These are phyloP conservation scores for Geophilus truncorum DNA, from an alignment of 2,888 invertebrate species.

Conservation along the genomic window DNA sequence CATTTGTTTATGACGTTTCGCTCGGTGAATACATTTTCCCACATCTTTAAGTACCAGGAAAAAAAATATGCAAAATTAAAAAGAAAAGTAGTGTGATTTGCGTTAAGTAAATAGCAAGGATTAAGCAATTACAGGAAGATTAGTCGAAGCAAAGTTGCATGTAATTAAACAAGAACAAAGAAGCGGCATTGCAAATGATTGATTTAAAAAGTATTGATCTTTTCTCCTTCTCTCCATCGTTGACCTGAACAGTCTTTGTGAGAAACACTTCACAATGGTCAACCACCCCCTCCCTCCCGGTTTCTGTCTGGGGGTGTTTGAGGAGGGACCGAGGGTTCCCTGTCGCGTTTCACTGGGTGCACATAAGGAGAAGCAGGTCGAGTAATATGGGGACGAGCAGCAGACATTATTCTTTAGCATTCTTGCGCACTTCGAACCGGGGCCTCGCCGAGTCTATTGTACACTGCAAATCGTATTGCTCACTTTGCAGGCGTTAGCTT, in stretches of 20 bases:
- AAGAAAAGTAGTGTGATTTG: too few relatives aligned
- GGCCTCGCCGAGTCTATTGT: conserved; percentile 3
- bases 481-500: conserved; percentile 5
- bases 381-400: conserved; percentile 9
- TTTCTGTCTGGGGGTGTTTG: conserved; percentile 10
- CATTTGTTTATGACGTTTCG: conserved; percentile 7
- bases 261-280: not conserved
- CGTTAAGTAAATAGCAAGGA: too few relatives aligned
- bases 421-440: not conserved
- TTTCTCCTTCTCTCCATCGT: conserved; percentile 11
- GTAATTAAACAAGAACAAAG: conserved; percentile 7
- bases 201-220: conserved; percentile 18
- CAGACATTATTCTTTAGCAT: conserved; percentile 6
- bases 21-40: not conserved
- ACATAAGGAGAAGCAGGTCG: conserved; percentile 15
- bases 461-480: not conserved
- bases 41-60: not conserved
- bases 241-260: conserved; percentile 11
- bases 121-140: not conserved
- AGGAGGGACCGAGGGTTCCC: conserved; percentile 2
- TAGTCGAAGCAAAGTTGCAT: not conserved
- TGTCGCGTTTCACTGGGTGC: conserved; percentile 14
- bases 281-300: not conserved
- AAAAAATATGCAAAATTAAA: not conserved
- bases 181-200: conserved; percentile 5